Conservation (phyloP, 2,797 vertebrate species). For the Fratercula arctica region DNA sequence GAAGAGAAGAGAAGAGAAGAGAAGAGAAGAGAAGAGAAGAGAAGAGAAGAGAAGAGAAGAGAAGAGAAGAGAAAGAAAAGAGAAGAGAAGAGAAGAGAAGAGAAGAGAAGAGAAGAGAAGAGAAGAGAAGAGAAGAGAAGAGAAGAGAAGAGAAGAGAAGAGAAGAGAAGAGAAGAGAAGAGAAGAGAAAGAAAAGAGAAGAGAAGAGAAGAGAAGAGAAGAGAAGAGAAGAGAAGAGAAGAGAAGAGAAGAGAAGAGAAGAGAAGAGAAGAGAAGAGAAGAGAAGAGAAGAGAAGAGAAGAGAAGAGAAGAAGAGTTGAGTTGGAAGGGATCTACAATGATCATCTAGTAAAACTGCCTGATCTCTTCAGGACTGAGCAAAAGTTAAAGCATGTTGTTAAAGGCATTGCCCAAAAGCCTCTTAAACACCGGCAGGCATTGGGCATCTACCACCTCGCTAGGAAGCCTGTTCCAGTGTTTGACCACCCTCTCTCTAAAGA, state of each 20-base stretch:
- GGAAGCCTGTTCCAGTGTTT: background rate
- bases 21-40: background rate
- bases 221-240: background rate
- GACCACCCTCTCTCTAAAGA: background rate
- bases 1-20: background rate
- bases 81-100: background rate
- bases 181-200: no score
- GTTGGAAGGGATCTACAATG: background rate
- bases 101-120: background rate
- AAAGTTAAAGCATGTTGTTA: background rate
- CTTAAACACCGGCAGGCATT: background rate
- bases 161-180: no score
- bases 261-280: background rate
- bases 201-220: no score
- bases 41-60: background rate
- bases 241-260: background rate
- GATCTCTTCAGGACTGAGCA: background rate
- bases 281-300: background rate
- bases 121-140: background rate
- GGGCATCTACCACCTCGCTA: background rate
- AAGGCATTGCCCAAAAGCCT: background rate
- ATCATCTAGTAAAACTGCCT: background rate
- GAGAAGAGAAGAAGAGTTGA: background rate
- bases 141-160: background rate
- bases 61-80: background rate